phyloP scores from a whole-genome alignment of 2,113 vertebrate species.

The Turnix velox region DNA sequence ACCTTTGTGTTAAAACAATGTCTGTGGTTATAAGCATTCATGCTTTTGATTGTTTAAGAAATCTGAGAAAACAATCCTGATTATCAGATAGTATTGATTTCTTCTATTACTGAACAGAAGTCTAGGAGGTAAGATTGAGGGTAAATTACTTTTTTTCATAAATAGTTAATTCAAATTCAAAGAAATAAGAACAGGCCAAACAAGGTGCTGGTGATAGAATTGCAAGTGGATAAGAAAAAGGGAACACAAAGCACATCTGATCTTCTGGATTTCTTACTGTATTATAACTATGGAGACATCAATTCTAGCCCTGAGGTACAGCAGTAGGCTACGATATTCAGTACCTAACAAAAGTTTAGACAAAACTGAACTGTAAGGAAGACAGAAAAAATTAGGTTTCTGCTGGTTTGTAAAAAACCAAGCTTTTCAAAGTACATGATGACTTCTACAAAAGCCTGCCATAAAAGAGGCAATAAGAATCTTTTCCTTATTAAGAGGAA shows the following conservation, averaged over 20 bases:
- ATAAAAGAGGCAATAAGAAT: neutral
- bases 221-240: neutral
- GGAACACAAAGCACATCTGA: neutral
- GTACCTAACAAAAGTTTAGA: neutral
- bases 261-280: neutral
- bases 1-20: neutral
- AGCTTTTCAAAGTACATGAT: neutral
- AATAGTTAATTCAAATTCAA: neutral
- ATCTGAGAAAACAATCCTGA: neutral
- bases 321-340: fast-evolving
- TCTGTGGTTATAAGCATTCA: neutral
- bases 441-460: neutral
- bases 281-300: neutral
- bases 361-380: neutral
- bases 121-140: neutral
- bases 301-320: neutral
- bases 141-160: neutral
- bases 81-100: neutral
- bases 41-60: neutral
- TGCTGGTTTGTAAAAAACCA: neutral
- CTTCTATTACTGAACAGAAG: neutral
- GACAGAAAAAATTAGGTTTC: neutral
- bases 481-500: neutral
- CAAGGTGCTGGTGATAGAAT: neutral
- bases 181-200: neutral